phyloP scores from a whole-genome alignment of 2,113 vertebrate species.

The Alligator sinensis region DNA sequence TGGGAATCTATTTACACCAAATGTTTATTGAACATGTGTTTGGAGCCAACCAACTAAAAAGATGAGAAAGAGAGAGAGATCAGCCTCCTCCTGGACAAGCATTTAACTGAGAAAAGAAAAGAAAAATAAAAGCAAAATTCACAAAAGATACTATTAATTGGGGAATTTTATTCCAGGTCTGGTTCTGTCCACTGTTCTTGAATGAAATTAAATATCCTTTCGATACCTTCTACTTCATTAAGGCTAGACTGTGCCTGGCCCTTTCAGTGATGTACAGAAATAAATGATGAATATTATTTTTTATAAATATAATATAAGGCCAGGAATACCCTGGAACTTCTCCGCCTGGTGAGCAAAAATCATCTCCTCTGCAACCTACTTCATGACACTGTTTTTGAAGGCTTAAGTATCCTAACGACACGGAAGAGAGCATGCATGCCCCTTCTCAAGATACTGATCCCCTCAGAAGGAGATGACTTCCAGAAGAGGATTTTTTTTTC shows the following conservation, averaged over 20 bases:
- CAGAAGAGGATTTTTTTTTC: neutral
- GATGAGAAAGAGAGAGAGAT: neutral
- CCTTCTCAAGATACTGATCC: neutral
- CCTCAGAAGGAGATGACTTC: rapidly evolving
- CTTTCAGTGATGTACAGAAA: neutral
- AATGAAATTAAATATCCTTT: conserved; percentile 1
- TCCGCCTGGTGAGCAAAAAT: neutral
- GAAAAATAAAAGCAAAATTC: neutral
- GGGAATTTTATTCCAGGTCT: neutral
- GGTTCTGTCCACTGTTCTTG: neutral
- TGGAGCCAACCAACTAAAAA: neutral
- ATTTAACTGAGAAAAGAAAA: neutral
- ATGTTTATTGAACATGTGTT: neutral
- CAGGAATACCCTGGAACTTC: neutral
- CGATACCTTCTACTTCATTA: neutral
- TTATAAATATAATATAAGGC: neutral
- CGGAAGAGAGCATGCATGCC: neutral
- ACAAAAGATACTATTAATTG: neutral
- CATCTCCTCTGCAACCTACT: neutral
- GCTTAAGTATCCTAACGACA: rapidly evolving
- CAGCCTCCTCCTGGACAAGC: neutral
- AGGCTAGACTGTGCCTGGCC: neutral
- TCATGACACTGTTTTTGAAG: neutral
- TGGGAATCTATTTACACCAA: neutral
- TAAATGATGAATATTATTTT: neutral